These are phyloP conservation scores for Melanotaenia duboulayi DNA, from an alignment of 2,113 vertebrate genomes.

Conservation along the genomic window DNA sequence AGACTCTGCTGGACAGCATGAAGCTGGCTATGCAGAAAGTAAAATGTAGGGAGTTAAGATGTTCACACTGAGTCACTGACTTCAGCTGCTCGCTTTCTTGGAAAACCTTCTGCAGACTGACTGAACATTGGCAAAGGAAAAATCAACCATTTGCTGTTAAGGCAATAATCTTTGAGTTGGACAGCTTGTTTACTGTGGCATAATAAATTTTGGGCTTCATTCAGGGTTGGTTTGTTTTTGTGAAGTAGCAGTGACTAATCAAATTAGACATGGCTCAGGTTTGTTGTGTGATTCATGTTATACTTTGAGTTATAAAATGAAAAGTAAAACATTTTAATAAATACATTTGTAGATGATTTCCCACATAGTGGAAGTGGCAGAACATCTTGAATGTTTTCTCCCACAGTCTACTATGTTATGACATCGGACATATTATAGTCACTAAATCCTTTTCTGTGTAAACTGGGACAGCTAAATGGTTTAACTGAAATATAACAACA, in stretches of 20 bases:
- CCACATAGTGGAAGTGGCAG: too few relatives aligned
- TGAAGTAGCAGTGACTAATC: constrained; percentile 11
- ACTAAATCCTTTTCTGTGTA: too few relatives aligned
- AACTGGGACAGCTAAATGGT: too few relatives aligned
- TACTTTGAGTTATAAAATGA: neutral
- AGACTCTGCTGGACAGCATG: neutral
- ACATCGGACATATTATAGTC: too few relatives aligned
- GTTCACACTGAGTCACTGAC: constrained; percentile 42
- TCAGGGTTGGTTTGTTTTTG: constrained; percentile 29
- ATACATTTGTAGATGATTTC: neutral
- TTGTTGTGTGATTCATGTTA: neutral
- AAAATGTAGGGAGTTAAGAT: constrained; percentile 41
- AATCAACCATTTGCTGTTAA: constrained; percentile 26
- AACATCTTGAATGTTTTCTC: too few relatives aligned
- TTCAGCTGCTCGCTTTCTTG: constrained; percentile 48
- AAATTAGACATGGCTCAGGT: neutral
- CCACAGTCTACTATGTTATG: too few relatives aligned
- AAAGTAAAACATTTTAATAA: neutral
- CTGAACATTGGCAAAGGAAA: constrained; percentile 37
- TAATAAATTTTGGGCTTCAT: constrained; percentile 28
- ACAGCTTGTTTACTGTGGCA: constrained; percentile 42
- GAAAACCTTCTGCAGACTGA: constrained; percentile 47
- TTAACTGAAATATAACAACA: too few relatives aligned
- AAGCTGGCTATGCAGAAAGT: constrained; percentile 21
- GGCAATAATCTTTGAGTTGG: constrained; percentile 29